Conservation (phyloP, 2,113 vertebrate genomes). For the Cricetomys ansorgei region DNA sequence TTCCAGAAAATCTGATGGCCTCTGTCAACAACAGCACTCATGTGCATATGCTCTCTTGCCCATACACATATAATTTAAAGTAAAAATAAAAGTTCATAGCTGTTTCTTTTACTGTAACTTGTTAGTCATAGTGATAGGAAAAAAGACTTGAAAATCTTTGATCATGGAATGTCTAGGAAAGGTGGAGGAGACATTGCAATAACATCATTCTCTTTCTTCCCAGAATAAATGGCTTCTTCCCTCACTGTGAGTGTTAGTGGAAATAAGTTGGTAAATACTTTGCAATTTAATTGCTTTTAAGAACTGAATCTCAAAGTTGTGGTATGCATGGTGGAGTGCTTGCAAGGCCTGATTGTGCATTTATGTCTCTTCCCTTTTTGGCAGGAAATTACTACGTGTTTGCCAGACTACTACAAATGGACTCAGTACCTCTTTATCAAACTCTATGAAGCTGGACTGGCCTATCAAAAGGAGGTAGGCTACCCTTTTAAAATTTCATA, state of each 20-base stretch:
- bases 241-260: background rate
- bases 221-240: background rate
- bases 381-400: slow-evolving; percentile 97
- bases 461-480: slow-evolving; percentile 97
- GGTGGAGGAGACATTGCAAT: background rate
- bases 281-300: background rate
- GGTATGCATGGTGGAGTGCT: background rate
- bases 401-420: slow-evolving; percentile 97
- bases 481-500: background rate
- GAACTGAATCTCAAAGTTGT: background rate
- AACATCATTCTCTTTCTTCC: background rate
- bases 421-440: slow-evolving; percentile 97
- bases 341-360: background rate
- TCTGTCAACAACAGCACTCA: background rate
- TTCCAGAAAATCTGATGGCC: background rate
- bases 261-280: background rate
- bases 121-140: background rate
- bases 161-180: background rate
- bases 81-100: background rate
- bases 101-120: background rate
- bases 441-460: slow-evolving; percentile 94
- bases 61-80: background rate
- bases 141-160: background rate
- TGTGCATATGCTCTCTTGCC: background rate
- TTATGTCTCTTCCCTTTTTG: slow-evolving; percentile 49